These are phyloP conservation scores for Troides aeacus DNA, from an alignment of 2,888 invertebrate species.

Conservation along the genomic window DNA sequence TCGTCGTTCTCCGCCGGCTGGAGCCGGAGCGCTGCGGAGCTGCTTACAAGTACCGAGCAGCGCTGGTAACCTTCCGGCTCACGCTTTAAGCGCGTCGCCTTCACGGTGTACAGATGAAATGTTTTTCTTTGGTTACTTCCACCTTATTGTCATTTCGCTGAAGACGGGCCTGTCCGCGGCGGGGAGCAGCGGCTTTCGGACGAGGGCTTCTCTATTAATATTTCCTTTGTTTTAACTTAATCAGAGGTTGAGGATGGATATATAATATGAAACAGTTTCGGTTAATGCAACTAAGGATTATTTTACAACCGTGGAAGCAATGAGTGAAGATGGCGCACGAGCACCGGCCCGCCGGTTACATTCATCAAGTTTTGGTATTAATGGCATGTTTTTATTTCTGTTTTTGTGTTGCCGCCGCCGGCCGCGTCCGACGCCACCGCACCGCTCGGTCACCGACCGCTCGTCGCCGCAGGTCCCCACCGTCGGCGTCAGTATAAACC, in stretches of 20 bases:
- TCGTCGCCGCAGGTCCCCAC: constrained; percentile 83
- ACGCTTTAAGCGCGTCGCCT: constrained; percentile 14
- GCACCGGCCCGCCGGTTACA: constrained; percentile 18
- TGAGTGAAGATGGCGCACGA: constrained; percentile 75
- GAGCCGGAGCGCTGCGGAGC: too few species aligned
- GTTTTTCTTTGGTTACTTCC: too few species aligned
- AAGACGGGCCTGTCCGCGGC: too few species aligned
- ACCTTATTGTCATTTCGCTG: too few species aligned
- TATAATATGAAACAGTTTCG: neutral
- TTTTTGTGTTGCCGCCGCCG: constrained; percentile 49
- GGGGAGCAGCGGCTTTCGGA: neutral
- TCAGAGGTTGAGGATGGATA: neutral
- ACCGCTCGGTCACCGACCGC: constrained; percentile 20
- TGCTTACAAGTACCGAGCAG: too few species aligned
- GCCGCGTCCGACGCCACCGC: constrained; percentile 57
- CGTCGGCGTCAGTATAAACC: constrained; percentile 86
- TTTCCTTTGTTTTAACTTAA: neutral
- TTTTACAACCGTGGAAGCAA: constrained; percentile 33
- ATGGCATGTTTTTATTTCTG: constrained; percentile 72
- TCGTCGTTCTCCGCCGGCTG: too few species aligned
- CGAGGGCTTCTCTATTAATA: neutral
- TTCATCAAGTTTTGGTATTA: constrained; percentile 47
- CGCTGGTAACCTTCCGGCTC: neutral
- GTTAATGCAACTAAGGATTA: neutral
- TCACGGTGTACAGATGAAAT: too few species aligned